Conservation (phyloP, 2,113 vertebrate species). For the Crotalus tigris region DNA sequence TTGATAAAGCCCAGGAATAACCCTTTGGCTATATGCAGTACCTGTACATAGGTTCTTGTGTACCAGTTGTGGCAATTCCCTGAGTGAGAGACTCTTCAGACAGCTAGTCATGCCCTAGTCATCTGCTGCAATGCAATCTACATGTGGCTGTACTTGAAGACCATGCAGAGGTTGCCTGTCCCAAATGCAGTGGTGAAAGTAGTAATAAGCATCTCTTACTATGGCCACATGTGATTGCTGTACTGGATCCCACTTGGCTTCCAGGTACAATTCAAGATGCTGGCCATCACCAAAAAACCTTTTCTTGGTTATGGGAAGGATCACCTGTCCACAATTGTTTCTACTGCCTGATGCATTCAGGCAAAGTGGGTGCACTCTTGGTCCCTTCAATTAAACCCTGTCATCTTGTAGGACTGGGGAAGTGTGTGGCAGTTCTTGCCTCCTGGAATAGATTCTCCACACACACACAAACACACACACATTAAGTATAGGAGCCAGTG, state of each 20-base stretch:
- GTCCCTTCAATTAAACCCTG: not conserved
- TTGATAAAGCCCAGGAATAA: not conserved
- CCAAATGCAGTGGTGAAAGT: not conserved
- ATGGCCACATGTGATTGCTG: not conserved
- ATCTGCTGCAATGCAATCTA: not conserved
- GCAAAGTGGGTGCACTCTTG: not conserved
- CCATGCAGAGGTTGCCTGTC: not conserved
- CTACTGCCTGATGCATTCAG: not conserved
- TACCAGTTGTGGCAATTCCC: not conserved
- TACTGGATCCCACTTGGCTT: not conserved
- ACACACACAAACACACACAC: too few species aligned
- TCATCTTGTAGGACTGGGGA: not conserved
- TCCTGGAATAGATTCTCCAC: not conserved
- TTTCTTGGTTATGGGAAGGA: not conserved
- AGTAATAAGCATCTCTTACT: not conserved
- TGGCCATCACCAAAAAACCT: not conserved
- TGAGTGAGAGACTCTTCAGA: not conserved
- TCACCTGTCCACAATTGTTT: not conserved
- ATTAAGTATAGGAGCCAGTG: not conserved
- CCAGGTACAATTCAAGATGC: not conserved
- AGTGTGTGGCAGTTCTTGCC: not conserved
- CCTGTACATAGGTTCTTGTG: not conserved
- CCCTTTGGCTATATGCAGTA: not conserved
- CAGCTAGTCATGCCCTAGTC: not conserved
- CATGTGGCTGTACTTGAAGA: not conserved